Percentiles rank a stretch among this genome's conserved stretches.
These are phyloP conservation scores for Drosophila helvetica DNA, from an alignment of 2,888 invertebrate species.

Conservation along the genomic window DNA sequence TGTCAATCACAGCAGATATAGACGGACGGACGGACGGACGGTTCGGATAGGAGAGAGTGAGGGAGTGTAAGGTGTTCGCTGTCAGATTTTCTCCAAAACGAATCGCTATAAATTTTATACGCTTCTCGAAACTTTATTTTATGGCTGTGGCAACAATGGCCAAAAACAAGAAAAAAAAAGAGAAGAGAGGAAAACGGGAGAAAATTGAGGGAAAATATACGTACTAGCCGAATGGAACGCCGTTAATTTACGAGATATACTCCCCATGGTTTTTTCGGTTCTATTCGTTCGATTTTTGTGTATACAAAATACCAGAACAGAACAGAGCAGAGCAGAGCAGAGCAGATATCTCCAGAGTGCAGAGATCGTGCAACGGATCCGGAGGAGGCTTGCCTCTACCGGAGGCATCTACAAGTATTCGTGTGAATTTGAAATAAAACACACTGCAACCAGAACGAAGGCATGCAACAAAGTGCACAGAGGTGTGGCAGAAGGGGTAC, in stretches of 20 bases:
- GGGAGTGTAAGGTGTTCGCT: slow-evolving; percentile 70
- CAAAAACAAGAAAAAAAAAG: no score
- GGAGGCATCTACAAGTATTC: slow-evolving; percentile 49
- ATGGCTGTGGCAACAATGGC: slow-evolving; percentile 64
- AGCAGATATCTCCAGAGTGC: slow-evolving; percentile 6
- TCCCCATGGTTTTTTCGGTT: slow-evolving; percentile 65
- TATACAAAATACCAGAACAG: slow-evolving; percentile 51
- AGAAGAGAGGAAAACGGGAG: slow-evolving; percentile 20
- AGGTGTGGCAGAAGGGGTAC: background rate
- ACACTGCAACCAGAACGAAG: slow-evolving; percentile 53
- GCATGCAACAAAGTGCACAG: slow-evolving; percentile 16
- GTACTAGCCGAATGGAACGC: slow-evolving; percentile 57
- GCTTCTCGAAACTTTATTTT: slow-evolving; percentile 78
- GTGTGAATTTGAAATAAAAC: slow-evolving; percentile 76
- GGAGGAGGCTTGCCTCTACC: slow-evolving; percentile 1
- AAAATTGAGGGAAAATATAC: slow-evolving; percentile 7
- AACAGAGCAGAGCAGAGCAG: background rate
- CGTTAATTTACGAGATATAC: slow-evolving; percentile 79
- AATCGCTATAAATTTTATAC: slow-evolving; percentile 75
- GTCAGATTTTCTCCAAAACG: slow-evolving; percentile 69
- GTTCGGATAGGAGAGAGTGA: background rate
- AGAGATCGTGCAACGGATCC: slow-evolving; percentile 15
- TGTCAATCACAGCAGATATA: slow-evolving; percentile 70
- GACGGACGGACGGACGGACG: background rate
- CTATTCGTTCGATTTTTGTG: slow-evolving; percentile 47